Conservation (phyloP, 1,140 invertebrate species). For the Mesaphorura yosii region DNA sequence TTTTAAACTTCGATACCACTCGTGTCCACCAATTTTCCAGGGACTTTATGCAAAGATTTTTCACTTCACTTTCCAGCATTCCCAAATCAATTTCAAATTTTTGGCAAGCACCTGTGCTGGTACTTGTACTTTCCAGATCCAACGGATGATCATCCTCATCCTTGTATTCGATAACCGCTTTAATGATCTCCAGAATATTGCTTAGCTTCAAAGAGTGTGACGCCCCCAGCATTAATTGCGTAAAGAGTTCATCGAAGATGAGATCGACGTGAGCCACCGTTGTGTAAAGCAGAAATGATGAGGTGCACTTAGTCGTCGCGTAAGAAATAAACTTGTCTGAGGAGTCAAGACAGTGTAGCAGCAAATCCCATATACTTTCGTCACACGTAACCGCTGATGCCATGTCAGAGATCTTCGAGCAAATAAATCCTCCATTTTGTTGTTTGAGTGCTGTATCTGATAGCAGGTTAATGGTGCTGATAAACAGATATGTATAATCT, state of each 20-base stretch:
- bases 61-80: slow-evolving; percentile 58
- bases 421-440: slow-evolving; percentile 64
- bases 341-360: slow-evolving; percentile 62
- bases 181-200: slow-evolving; percentile 70
- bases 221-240: slow-evolving; percentile 9
- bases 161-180: slow-evolving; percentile 74
- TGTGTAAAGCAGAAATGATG: slow-evolving; percentile 68
- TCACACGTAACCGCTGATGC: slow-evolving; percentile 66
- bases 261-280: slow-evolving; percentile 40
- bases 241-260: slow-evolving; percentile 44
- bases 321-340: slow-evolving; percentile 68
- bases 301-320: slow-evolving; percentile 61
- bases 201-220: slow-evolving; percentile 53
- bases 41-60: slow-evolving; percentile 70
- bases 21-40: slow-evolving; percentile 68
- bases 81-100: slow-evolving; percentile 46
- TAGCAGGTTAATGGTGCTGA: slow-evolving; percentile 66
- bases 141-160: slow-evolving; percentile 67
- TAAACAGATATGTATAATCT: slow-evolving; percentile 48
- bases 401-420: slow-evolving; percentile 59
- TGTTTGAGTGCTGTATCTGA: slow-evolving; percentile 75
- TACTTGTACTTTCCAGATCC: slow-evolving; percentile 44
- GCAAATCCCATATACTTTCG: slow-evolving; percentile 67
- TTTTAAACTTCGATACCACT: slow-evolving; percentile 50
- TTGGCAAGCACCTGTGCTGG: slow-evolving; percentile 16